A percentile compares a stretch with the other conserved stretches of the same genome.
phyloP scores from a whole-genome alignment of 1,140 invertebrate genomes.

The Heliconius himera region DNA sequence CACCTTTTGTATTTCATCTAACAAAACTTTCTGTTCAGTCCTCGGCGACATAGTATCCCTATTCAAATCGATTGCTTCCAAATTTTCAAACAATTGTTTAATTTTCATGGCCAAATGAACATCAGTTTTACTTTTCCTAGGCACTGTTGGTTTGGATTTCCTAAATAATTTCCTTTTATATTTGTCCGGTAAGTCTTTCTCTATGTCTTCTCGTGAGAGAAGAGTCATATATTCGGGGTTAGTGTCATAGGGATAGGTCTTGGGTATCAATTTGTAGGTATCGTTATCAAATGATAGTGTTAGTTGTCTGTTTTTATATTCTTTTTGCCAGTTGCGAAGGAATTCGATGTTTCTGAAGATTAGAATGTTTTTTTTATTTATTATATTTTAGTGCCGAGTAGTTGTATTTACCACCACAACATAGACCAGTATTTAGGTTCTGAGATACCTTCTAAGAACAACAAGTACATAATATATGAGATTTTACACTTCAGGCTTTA shows the following conservation, averaged over 20 bases:
- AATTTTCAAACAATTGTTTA: slow-evolving; percentile 71
- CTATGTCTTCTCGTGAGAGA: slow-evolving; percentile 72
- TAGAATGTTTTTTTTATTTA: not conserved
- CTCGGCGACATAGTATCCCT: slow-evolving; percentile 68
- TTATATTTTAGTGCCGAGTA: too few relatives aligned
- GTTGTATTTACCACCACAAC: too few relatives aligned
- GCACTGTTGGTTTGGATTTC: slow-evolving; percentile 58
- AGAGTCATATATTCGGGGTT: slow-evolving; percentile 71
- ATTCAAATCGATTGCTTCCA: slow-evolving; percentile 70
- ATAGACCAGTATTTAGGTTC: too few relatives aligned
- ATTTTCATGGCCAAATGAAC: slow-evolving; percentile 76
- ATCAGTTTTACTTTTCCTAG: slow-evolving; percentile 64
- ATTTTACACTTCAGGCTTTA: too few relatives aligned
- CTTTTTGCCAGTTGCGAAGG: slow-evolving; percentile 70
- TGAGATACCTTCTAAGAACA: too few relatives aligned
- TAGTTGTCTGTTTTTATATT: slow-evolving; percentile 59
- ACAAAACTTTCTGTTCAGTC: slow-evolving; percentile 68
- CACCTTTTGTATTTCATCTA: slow-evolving; percentile 78
- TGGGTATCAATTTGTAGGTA: slow-evolving; percentile 53
- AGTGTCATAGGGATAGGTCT: slow-evolving; percentile 66
- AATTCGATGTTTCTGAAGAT: slow-evolving; percentile 66
- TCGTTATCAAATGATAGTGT: slow-evolving; percentile 36
- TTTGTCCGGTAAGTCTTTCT: slow-evolving; percentile 78
- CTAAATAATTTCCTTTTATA: slow-evolving; percentile 66
- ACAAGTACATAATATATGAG: too few relatives aligned